Conservation (phyloP, 2,797 vertebrate species). For the Channa striata region DNA sequence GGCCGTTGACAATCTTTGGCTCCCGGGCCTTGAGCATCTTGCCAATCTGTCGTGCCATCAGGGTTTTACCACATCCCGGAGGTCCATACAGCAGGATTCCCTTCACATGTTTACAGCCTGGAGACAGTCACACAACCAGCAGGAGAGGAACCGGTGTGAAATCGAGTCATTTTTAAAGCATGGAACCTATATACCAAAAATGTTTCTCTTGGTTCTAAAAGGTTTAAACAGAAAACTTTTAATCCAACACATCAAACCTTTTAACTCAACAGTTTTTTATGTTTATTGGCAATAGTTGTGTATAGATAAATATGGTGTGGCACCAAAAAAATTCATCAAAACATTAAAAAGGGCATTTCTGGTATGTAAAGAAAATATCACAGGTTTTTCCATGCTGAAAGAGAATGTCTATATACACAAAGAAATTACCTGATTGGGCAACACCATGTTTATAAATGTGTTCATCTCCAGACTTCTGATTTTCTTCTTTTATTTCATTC, state of each 20-base stretch:
- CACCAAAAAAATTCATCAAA: too few species aligned
- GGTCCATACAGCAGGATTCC: conserved; percentile 96
- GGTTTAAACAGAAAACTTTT: too few species aligned
- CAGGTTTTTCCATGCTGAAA: too few species aligned
- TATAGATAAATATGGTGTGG: too few species aligned
- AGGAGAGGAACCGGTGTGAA: not conserved
- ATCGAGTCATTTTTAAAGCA: not conserved
- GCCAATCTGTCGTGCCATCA: conserved; percentile 97
- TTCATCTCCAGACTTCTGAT: not conserved
- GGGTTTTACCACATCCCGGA: conserved; percentile 96
- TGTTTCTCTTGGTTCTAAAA: too few species aligned
- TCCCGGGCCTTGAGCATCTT: conserved; percentile 98
- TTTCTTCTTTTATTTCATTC: not conserved
- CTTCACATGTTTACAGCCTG: conserved; percentile 98
- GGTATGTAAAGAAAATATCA: too few species aligned
- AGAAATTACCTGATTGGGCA: not conserved
- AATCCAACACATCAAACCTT: too few species aligned
- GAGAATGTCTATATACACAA: not conserved
- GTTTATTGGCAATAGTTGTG: too few species aligned
- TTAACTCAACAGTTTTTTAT: too few species aligned
- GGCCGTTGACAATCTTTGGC: conserved; percentile 96
- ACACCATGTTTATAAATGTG: not conserved
- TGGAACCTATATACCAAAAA: not conserved
- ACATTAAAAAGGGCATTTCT: too few species aligned
- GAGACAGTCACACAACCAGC: conserved; percentile 22